A percentile compares a stretch with the other conserved stretches of the same genome.
These are phyloP conservation scores for Drosophila watanabei DNA, from an alignment of 1,140 invertebrate species.

Conservation along the genomic window DNA sequence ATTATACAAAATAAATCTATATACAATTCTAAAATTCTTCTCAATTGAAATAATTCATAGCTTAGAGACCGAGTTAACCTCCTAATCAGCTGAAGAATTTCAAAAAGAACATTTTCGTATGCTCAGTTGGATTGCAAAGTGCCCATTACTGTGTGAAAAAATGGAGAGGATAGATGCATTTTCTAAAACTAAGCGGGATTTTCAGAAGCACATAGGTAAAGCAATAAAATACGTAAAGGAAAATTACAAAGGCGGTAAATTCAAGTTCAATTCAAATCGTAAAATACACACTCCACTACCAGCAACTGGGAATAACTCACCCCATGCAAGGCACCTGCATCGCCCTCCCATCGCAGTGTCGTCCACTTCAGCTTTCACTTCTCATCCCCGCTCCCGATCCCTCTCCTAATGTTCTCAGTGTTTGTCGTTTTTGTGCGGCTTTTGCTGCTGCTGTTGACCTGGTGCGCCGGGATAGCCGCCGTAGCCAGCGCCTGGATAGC, in stretches of 20 bases:
- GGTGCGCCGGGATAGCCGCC: conserved; percentile 77
- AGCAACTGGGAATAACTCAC: conserved; percentile 46
- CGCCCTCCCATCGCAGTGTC: conserved; percentile 17
- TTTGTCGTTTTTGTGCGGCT: conserved; percentile 76
- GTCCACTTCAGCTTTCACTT: conserved; percentile 14
- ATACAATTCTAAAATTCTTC: neutral
- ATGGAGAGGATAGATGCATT: conserved; percentile 12
- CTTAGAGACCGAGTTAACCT: neutral
- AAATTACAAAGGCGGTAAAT: conserved; percentile 26
- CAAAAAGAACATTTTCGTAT: conserved; percentile 1
- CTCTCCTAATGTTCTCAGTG: conserved; percentile 53
- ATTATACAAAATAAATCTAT: neutral
- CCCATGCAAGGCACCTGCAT: conserved; percentile 68
- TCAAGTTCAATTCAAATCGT: conserved; percentile 30
- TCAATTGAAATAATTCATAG: neutral
- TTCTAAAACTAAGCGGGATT: conserved; percentile 40
- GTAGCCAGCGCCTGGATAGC: conserved; percentile 76
- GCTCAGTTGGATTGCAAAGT: conserved; percentile 3
- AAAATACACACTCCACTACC: conserved; percentile 19
- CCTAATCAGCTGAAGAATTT: neutral
- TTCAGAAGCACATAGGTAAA: conserved; percentile 23
- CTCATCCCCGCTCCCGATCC: conserved; percentile 8
- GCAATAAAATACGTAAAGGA: conserved; percentile 45
- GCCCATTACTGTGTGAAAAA: conserved; percentile 12
- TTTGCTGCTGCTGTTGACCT: conserved; percentile 52